A percentile compares a stretch with the other conserved stretches of the same genome.
These are phyloP conservation scores for Actenoides lindsayi DNA, from an alignment of 2,113 vertebrate genomes.

Conservation along the genomic window DNA sequence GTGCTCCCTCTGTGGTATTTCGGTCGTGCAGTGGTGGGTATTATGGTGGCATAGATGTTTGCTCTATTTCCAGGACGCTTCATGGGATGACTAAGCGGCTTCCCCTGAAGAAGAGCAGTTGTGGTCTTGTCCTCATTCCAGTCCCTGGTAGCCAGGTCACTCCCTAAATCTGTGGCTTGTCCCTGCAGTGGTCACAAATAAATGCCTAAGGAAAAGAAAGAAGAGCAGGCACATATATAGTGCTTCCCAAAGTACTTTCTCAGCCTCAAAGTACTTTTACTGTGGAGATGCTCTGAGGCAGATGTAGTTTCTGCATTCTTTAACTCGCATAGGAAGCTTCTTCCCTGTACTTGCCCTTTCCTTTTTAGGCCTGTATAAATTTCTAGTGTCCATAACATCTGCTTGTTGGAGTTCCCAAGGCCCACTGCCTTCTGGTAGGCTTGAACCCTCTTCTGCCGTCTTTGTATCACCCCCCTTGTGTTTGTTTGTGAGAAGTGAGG, in stretches of 20 bases:
- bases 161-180: not conserved
- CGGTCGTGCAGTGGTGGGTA: not conserved
- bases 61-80: conserved; percentile 1
- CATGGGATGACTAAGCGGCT: not conserved
- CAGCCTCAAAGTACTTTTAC: not conserved
- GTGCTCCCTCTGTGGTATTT: not conserved
- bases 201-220: not conserved
- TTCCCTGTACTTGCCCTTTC: not conserved
- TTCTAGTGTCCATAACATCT: not conserved
- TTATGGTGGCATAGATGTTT: not conserved
- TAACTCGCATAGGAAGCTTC: not conserved
- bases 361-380: not conserved
- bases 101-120: not conserved
- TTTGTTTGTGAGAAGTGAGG: not conserved
- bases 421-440: not conserved
- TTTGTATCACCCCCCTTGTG: fast-evolving
- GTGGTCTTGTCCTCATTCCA: not conserved
- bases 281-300: not conserved
- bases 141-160: not conserved
- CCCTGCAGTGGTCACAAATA: not conserved
- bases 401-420: not conserved
- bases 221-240: not conserved
- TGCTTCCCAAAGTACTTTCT: not conserved
- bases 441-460: not conserved
- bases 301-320: not conserved